These are phyloP conservation scores for Tupaia tana DNA, from an alignment of 2,113 vertebrate species.

Conservation along the genomic window DNA sequence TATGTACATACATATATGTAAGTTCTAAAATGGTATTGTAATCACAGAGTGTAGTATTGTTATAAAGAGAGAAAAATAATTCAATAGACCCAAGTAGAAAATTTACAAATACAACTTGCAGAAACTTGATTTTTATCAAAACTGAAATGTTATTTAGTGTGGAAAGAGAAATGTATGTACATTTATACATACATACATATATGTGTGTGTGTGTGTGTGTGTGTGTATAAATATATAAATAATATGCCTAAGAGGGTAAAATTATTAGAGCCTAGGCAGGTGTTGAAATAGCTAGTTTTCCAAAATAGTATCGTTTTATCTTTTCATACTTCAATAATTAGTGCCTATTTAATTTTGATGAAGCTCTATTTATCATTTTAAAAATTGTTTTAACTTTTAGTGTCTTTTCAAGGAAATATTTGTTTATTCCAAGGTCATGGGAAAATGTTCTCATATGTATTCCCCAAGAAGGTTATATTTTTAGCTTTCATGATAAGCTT, in stretches of 20 bases:
- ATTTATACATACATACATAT: too few species aligned
- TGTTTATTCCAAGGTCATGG: background rate
- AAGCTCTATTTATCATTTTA: background rate
- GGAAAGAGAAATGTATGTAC: background rate
- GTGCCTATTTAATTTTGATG: background rate
- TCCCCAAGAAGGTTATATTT: background rate
- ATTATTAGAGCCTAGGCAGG: background rate
- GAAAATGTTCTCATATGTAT: background rate
- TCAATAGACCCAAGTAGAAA: background rate
- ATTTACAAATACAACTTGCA: background rate
- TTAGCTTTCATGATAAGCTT: background rate
- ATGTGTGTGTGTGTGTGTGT: too few species aligned
- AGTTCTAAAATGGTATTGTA: background rate
- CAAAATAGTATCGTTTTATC: background rate
- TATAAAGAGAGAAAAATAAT: background rate
- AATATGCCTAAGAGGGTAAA: background rate
- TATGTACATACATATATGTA: background rate
- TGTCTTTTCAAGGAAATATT: background rate
- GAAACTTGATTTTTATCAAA: constrained; percentile 16
- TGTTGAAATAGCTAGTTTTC: background rate
- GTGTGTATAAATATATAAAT: too few species aligned
- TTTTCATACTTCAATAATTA: background rate
- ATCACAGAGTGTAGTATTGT: background rate
- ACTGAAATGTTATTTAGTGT: background rate
- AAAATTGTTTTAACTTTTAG: background rate